Base-by-base conservation (phyloP, 2,113 vertebrate genomes). In the Noturus placidus region DNA sequence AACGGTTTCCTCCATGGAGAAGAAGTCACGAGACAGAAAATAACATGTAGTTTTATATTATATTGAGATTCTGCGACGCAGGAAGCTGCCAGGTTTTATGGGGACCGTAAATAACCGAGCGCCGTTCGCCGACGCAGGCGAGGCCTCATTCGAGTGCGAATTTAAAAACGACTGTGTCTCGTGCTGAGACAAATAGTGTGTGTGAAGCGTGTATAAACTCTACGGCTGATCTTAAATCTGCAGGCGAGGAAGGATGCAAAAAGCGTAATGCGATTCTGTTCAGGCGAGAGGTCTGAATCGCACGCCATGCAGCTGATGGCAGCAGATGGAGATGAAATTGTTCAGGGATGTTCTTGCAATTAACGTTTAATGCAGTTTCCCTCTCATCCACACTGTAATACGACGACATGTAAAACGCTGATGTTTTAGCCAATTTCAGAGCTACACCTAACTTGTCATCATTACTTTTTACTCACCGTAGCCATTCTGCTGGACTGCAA, bases 251-350 rank as follows among this genome's bases (percentile, higher is more conserved):
- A 76, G 22, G 72, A 50, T 2, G 42, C 38, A 25, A 4, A 74
- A 46, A 46, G 38, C 15, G 8, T 56, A 79, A 79, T 79, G n/a
- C 27, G 1, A 56, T 79, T 79, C 46, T 30, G 27, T 77, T 11
- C 30, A 35, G 59, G 50, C 19, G 65, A 76, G 80, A 87, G 69
- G 82, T 83, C 83, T 74, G 56, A 76, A 76, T 46, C 9, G 9
- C 69, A 56, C 56, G 5, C 56, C 27, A 38, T 27, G 79, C 35
- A 38, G 79, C 42, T 83, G 80, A 83, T 83, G 69, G 69, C n/a
- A 63, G 69, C 69, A 87, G 27, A 65, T 87, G 80, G 54, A 22
- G 78, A 82, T 81, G 8, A 70, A 72, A 82, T 82, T 86, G 85
- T 81, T 86, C 61, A 42, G 50, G 46, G 14, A 7, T 82, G 81